Evolutionary conservation across 2,113 vertebrate species (phyloP), one percentile per base, ranked within the genome.

Genomic region (Chaetodon trifascialis): DNA sequence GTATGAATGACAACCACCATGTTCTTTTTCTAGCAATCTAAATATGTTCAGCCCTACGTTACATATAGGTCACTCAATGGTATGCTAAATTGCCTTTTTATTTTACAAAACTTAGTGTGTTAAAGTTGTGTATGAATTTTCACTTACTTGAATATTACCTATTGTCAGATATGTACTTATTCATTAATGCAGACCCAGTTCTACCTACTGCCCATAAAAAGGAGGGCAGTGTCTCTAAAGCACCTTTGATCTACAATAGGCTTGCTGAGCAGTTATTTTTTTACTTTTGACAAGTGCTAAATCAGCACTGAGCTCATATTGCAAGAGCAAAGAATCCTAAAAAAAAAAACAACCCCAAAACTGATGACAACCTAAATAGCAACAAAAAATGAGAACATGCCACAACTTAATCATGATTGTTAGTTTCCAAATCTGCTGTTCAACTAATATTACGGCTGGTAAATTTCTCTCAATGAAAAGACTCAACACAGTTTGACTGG

Each of bases 261-360:
- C 15, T 40, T 55, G 49, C 19, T 55, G 15, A 55, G 58, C 47
- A 40, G 21, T 12, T 40, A 0, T 11, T 25, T 56, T 71, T 40
- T n/a, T 38, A 52, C 52, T 51, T 76, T 76, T 34, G 4, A 44
- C 46, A 16, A 15, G 21, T n/a, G 42, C 42, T 58, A 66, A 19
- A 71, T 78, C 68, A 66, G 52, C 62, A 21, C 15, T 73, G 62
- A 67, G 75, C 38, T 76, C 44, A 66, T 60, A 38, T 14, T 65
- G 71, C 52, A 77, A 52, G n/a, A 30, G 30, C 30, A 30, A 47
- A 40, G 11, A 80, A 71, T 71, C 38, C 44, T 44, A 51, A 62
- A 79, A 84, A 67, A 46, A 62, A 5, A 59, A 7, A 30, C 30
- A 30, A 30, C 1, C 30, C 30, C 30, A 30, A 30, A 30, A 30